Conservation (phyloP, 2,888 invertebrate species). For the Diarsia mendica region DNA sequence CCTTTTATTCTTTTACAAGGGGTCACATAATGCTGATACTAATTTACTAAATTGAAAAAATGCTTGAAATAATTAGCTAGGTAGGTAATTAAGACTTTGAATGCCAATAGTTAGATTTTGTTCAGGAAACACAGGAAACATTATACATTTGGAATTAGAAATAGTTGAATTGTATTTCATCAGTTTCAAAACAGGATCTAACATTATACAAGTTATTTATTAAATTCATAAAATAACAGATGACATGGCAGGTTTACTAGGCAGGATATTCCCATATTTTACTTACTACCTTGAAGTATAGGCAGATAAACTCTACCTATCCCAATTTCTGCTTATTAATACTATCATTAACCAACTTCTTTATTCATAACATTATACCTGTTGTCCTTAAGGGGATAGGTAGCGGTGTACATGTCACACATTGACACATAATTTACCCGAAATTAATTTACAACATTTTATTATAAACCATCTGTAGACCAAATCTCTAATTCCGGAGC, state of each 20-base stretch:
- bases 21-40: too few species aligned
- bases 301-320: background rate
- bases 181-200: background rate
- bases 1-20: too few species aligned
- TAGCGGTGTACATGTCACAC: background rate
- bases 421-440: background rate
- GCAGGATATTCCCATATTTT: too few species aligned
- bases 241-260: background rate
- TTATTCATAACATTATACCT: background rate
- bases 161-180: background rate
- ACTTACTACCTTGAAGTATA: background rate
- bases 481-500: background rate
- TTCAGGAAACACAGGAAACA: too few species aligned
- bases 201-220: background rate
- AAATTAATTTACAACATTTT: background rate
- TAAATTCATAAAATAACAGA: background rate
- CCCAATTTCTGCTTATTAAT: background rate
- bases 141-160: background rate
- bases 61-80: background rate
- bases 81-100: background rate
- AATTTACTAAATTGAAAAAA: background rate
- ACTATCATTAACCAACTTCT: too few species aligned
- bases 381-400: background rate
- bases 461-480: background rate
- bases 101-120: background rate